Evolutionary conservation across 2,797 vertebrate genomes (phyloP).

Genomic region (Labeo calbasu): DNA sequence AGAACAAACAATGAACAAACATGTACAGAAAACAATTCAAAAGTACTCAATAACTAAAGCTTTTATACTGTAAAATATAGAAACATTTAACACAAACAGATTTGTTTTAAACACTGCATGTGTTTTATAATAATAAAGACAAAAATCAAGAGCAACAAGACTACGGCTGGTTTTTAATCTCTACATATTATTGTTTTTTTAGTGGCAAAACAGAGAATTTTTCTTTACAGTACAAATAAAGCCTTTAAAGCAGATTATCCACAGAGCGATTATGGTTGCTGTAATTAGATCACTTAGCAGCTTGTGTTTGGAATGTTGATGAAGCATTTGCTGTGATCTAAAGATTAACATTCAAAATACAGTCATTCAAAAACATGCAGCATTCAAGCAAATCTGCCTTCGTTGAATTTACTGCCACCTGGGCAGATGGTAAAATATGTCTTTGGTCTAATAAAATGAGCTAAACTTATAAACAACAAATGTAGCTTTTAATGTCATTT

Average conservation of each 20-base stretch:
- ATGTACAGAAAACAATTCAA: not conserved
- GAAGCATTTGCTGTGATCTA: constrained; percentile 20
- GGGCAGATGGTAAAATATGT: not conserved
- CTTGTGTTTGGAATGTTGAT: constrained; percentile 11
- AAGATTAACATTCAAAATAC: constrained; percentile 11
- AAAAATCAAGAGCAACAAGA: not conserved
- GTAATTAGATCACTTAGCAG: constrained; percentile 19
- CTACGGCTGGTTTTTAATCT: not conserved
- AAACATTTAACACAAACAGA: not conserved
- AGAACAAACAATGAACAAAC: constrained; percentile 48
- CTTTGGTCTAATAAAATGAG: not conserved
- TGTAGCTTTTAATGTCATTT: not conserved
- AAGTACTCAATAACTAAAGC: not conserved
- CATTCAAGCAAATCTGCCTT: not conserved
- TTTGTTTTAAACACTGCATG: not conserved
- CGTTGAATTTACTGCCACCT: not conserved
- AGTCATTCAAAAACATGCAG: not conserved
- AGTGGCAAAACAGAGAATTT: not conserved
- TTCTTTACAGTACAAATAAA: constrained; percentile 11
- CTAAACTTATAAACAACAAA: not conserved
- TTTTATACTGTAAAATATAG: not conserved
- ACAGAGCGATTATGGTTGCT: constrained; percentile 14
- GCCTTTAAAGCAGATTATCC: constrained; percentile 11
- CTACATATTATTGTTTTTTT: not conserved
- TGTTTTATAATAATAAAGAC: not conserved